These are phyloP conservation scores for Myiothlypis coronata DNA, from an alignment of 2,797 vertebrate genomes.

Conservation along the genomic window DNA sequence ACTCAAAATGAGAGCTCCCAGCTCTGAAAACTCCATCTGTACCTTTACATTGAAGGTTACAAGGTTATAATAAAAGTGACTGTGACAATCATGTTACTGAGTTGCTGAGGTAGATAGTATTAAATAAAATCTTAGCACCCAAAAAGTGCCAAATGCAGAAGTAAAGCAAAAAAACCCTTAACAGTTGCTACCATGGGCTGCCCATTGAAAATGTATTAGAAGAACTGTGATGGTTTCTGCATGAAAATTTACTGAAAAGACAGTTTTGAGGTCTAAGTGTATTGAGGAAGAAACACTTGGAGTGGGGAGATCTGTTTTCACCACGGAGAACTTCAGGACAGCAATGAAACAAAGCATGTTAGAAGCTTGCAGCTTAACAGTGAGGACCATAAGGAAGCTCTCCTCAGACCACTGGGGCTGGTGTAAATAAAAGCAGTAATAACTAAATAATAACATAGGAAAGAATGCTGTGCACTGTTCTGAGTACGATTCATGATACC, in stretches of 20 bases:
- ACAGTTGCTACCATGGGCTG: background rate
- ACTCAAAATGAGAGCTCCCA: background rate
- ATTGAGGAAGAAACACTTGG: background rate
- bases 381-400: background rate
- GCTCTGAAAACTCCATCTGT: background rate
- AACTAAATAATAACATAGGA: background rate
- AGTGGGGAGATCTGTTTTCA: background rate
- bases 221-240: background rate
- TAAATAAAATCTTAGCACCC: background rate
- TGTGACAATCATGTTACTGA: background rate
- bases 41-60: background rate
- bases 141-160: background rate
- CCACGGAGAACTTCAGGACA: background rate
- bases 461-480: background rate
- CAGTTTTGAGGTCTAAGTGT: background rate
- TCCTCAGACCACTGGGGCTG: background rate
- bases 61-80: background rate
- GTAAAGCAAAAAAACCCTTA: background rate
- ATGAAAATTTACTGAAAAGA: background rate
- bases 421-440: background rate
- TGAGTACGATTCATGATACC: background rate
- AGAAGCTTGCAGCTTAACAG: background rate
- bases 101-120: background rate
- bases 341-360: accelerated
- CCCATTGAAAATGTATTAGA: background rate